Conservation (phyloP, 2,113 vertebrate genomes). For the Macheiramphus alcinus region DNA sequence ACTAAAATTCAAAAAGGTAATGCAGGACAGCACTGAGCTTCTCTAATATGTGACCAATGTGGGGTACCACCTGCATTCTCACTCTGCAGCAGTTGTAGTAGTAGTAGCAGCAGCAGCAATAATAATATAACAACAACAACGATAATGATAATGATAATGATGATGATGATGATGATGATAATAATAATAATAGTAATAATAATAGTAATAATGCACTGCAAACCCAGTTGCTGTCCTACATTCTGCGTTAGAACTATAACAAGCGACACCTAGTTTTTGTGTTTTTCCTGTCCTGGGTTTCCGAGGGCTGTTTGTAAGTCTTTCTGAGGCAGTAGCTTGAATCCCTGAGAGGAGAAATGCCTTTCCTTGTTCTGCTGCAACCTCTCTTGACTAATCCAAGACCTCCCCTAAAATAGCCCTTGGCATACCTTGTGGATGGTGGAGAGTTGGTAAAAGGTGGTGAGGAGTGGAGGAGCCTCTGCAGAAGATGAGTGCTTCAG, state of each 20-base stretch:
- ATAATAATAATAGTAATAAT: background rate
- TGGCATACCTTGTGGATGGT: fast-evolving
- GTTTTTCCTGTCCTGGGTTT: background rate
- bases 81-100: background rate
- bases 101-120: too few relatives aligned
- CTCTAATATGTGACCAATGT: background rate
- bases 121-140: background rate
- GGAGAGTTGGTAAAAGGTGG: background rate
- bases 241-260: background rate
- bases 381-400: background rate
- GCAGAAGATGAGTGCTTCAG: background rate
- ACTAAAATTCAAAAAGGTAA: background rate
- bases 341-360: background rate
- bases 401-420: background rate
- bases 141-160: too few relatives aligned
- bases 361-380: background rate
- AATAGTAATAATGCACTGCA: background rate
- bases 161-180: too few relatives aligned
- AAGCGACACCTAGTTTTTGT: fast-evolving
- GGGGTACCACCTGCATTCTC: background rate
- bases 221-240: background rate
- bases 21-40: background rate
- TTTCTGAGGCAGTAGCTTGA: background rate
- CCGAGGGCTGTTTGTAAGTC: background rate
- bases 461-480: background rate